Conservation (phyloP, 1,140 invertebrate genomes). For the Eupristina koningsbergeri region DNA sequence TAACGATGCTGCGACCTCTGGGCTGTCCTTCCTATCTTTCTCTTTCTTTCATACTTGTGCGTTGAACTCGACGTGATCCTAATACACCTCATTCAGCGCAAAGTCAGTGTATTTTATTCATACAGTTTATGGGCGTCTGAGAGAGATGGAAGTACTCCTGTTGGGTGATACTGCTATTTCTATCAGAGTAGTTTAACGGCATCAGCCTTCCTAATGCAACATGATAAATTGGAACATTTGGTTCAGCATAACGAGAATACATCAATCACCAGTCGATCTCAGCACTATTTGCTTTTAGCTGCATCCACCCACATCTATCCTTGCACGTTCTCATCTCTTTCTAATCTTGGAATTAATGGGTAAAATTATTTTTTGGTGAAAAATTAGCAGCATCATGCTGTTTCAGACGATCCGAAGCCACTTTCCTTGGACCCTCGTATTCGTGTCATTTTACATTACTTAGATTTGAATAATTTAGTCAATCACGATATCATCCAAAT, state of each 20-base stretch:
- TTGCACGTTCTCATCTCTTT: background rate
- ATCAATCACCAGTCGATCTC: slow-evolving; percentile 48
- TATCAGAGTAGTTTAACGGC: slow-evolving; percentile 24
- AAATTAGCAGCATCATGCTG: too few relatives aligned
- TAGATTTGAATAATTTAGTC: too few relatives aligned
- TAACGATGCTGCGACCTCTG: slow-evolving; percentile 18
- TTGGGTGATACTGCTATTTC: background rate
- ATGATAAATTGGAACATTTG: slow-evolving; percentile 60
- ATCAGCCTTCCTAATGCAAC: slow-evolving; percentile 60
- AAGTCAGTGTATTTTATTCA: background rate
- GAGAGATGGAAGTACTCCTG: slow-evolving; percentile 36
- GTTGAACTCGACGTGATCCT: slow-evolving; percentile 48
- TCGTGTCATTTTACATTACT: too few relatives aligned
- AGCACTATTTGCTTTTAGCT: too few relatives aligned
- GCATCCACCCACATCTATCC: too few relatives aligned
- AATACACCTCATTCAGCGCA: slow-evolving; percentile 47
- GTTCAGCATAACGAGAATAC: slow-evolving; percentile 51
- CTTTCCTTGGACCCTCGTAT: too few relatives aligned
- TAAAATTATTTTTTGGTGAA: too few relatives aligned
- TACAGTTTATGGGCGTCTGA: too few relatives aligned
- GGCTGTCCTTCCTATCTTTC: background rate
- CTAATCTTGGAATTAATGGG: too few relatives aligned
- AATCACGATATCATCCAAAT: too few relatives aligned
- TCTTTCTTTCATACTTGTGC: slow-evolving; percentile 32
- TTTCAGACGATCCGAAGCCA: too few relatives aligned